Percentiles rank a stretch among this genome's conserved stretches.
These are phyloP conservation scores for Porites lobata DNA, from an alignment of 92 coral and sea anemone species.

Conservation along the genomic window DNA sequence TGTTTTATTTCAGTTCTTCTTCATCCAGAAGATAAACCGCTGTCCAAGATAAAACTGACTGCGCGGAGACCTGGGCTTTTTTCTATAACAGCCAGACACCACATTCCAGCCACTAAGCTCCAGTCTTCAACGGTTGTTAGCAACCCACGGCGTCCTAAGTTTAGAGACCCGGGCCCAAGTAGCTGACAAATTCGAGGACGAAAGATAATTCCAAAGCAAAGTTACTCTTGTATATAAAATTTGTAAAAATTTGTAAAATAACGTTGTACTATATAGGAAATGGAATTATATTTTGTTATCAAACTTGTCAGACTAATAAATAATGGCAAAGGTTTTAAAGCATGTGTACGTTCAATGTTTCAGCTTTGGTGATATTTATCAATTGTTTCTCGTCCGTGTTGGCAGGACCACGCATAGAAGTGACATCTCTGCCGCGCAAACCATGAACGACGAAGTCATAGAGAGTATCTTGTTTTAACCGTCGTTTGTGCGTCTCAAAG, in stretches of 20 bases:
- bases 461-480: not conserved
- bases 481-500: not conserved
- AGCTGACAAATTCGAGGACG: conserved; percentile 3
- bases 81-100: conserved; percentile 72
- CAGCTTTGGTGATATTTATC: too few species aligned
- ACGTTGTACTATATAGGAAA: not conserved
- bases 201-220: not conserved
- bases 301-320: not conserved
- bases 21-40: conserved; percentile 93
- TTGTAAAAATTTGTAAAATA: not conserved
- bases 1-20: conserved; percentile 75
- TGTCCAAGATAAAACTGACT: conserved; percentile 68
- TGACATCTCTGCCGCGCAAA: too few species aligned
- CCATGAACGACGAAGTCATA: too few species aligned
- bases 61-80: conserved; percentile 72
- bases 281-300: not conserved
- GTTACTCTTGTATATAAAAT: not conserved
- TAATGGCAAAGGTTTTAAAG: not conserved
- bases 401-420: too few species aligned
- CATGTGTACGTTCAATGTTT: not conserved
- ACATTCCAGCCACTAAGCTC: conserved; percentile 46
- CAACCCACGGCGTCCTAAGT: conserved; percentile 26
- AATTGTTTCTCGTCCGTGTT: too few species aligned
- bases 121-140: conserved; percentile 35
- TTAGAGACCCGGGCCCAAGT: conserved; percentile 34